phyloP scores from a whole-genome alignment of 2,888 invertebrate genomes.

The Oscheius sp. region DNA sequence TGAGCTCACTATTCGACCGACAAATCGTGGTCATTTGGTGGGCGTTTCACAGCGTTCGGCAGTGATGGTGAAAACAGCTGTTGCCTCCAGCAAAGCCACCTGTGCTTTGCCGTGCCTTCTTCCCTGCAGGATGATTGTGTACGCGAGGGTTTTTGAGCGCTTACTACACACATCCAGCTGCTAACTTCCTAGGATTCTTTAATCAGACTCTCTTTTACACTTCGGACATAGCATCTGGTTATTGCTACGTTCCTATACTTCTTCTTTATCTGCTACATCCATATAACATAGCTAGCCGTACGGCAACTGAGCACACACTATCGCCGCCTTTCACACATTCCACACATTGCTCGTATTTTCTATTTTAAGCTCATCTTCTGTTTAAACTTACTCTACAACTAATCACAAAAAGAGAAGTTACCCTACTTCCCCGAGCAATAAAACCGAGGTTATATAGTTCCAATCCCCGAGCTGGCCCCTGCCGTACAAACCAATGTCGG shows the following conservation, averaged over 20 bases:
- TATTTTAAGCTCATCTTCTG: background rate
- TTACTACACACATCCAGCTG: background rate
- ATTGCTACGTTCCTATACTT: too few species aligned
- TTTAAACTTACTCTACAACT: too few species aligned
- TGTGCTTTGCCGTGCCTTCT: constrained; percentile 8
- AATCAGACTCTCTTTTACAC: too few species aligned
- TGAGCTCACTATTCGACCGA: constrained; percentile 22
- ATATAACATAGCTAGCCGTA: too few species aligned
- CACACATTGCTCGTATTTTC: constrained; percentile 1
- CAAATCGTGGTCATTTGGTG: constrained; percentile 29
- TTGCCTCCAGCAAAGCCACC: constrained; percentile 30
- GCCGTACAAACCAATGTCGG: constrained; percentile 18
- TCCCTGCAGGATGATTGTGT: constrained; percentile 9
- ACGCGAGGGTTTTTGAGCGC: constrained; percentile 14
- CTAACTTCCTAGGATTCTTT: background rate
- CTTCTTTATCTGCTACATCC: too few species aligned
- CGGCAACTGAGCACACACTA: constrained; percentile 14
- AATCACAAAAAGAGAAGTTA: too few species aligned
- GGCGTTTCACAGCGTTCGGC: constrained; percentile 31
- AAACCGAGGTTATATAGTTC: background rate
- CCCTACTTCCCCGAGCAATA: too few species aligned
- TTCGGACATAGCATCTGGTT: too few species aligned
- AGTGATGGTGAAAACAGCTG: constrained; percentile 30
- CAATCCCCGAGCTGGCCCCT: constrained; percentile 1
- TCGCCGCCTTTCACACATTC: constrained; percentile 14